phyloP scores from a whole-genome alignment of 53 echinoderm and acorn worm genomes.

The Glandiceps talaboti region DNA sequence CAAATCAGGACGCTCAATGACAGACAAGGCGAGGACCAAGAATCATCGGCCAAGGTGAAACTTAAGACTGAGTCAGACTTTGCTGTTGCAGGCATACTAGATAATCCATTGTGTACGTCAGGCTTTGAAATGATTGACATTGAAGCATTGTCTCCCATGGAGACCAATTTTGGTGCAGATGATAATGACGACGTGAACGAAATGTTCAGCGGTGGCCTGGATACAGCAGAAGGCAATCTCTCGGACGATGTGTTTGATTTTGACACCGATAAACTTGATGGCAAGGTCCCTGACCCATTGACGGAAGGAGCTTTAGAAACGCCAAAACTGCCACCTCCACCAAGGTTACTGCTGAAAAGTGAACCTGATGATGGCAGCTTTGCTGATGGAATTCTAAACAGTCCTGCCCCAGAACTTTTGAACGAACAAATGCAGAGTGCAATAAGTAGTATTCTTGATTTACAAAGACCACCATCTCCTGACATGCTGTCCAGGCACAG shows the following conservation, averaged over 20 bases:
- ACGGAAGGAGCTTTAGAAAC: background rate
- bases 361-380: slow-evolving; percentile 7
- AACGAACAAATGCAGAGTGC: slow-evolving; percentile 88
- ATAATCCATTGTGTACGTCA: background rate
- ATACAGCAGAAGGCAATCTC: background rate
- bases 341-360: background rate
- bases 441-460: slow-evolving; percentile 80
- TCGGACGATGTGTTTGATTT: background rate
- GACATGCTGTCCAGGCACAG: background rate
- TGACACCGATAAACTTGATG: background rate
- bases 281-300: background rate
- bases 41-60: slow-evolving; percentile 13
- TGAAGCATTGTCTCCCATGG: background rate
- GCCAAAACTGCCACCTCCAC: background rate
- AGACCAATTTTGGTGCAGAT: background rate
- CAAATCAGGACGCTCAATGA: background rate
- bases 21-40: background rate
- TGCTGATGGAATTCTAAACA: slow-evolving; percentile 3
- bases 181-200: background rate
- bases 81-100: slow-evolving; percentile 24
- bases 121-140: slow-evolving; percentile 4
- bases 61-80: slow-evolving; percentile 57
- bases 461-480: slow-evolving; percentile 16
- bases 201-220: background rate
- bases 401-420: slow-evolving; percentile 24